A percentile compares a stretch with the other conserved stretches of the same genome.
Evolutionary conservation across 2,113 vertebrate genomes (phyloP).

Genomic region (Ploceus nigricollis): DNA sequence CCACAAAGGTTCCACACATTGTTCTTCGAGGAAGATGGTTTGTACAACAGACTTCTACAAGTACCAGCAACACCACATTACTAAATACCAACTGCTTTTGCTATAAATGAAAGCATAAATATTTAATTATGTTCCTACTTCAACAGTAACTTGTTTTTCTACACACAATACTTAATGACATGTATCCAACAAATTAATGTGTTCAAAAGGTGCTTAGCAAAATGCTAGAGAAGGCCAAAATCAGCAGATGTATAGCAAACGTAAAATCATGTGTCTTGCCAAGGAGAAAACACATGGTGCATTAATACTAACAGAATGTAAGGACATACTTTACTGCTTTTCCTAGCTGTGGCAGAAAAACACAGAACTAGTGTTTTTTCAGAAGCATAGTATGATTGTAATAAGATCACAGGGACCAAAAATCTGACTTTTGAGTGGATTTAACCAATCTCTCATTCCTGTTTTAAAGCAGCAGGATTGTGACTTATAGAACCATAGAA

Average conservation of each 20-base stretch:
- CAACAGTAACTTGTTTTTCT: not conserved
- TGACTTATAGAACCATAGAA: not conserved
- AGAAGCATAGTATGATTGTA: not conserved
- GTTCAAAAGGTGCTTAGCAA: not conserved
- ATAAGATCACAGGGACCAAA: not conserved
- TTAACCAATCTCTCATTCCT: not conserved
- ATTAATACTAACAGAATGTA: rapidly evolving
- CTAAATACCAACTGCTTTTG: not conserved
- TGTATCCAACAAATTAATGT: not conserved
- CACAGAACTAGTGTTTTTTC: not conserved
- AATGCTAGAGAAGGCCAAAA: not conserved
- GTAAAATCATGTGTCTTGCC: not conserved
- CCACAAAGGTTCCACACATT: not conserved
- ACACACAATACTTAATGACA: not conserved
- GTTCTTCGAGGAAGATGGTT: not conserved
- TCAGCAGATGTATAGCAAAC: not conserved
- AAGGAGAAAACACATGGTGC: not conserved
- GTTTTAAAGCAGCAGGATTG: not conserved
- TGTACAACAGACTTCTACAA: not conserved
- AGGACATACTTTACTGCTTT: not conserved
- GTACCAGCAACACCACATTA: not conserved
- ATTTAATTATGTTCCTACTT: not conserved
- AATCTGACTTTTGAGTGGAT: not conserved
- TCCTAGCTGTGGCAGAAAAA: not conserved
- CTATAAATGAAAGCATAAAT: not conserved